Base-by-base conservation (phyloP, 2,888 invertebrate genomes). In the Agrotis exclamationis region DNA sequence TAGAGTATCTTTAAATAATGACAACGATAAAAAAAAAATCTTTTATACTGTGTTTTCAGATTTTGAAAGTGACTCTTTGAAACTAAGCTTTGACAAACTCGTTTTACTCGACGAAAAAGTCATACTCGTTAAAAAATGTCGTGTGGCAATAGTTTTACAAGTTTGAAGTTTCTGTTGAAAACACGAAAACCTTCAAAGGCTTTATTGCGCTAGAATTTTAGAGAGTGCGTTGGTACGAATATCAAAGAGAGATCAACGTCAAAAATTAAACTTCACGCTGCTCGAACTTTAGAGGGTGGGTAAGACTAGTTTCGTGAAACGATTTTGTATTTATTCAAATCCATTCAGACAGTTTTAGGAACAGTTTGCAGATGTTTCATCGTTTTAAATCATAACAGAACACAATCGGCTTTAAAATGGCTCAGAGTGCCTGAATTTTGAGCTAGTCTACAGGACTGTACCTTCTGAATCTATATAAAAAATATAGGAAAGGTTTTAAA, bases 181-280 rank as follows among this genome's bases (percentile, higher is more conserved):
- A 76, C 63, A 63, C 48, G 62, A 76, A 76, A 62, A 54, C 58
- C 80, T 70, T 54, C 63, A 63, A 28, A 69, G 54, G 44, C 24
- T 50, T 70, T 63, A 80, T 64, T 75, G 48, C 47, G 53, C 60
- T 58, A 54, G 53, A 56, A 28, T 54, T 57, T n/a, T 22, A 0
- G 18, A 53, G 66, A 66, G 71, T 57, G 28, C 51, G 44, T 47
- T 24, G 33, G 51, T 48, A 51, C 62, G 66, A 70, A 70, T 76
- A 53, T 81, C 71, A 81, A 81, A 76, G 77, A 58, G 81, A 53
- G 57, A 64, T 79, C 65, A 59, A 76, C 81, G 66, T 79, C 78
- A 76, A 56, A 76, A 66, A 76, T 64, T 22, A 62, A 71, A 47
- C 57, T 71, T 54, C 59, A 81, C 60, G 71, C 60, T 67, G 18